Evolutionary conservation across 1,140 invertebrate genomes (phyloP).

Genomic region (Liolophura sinensis): DNA sequence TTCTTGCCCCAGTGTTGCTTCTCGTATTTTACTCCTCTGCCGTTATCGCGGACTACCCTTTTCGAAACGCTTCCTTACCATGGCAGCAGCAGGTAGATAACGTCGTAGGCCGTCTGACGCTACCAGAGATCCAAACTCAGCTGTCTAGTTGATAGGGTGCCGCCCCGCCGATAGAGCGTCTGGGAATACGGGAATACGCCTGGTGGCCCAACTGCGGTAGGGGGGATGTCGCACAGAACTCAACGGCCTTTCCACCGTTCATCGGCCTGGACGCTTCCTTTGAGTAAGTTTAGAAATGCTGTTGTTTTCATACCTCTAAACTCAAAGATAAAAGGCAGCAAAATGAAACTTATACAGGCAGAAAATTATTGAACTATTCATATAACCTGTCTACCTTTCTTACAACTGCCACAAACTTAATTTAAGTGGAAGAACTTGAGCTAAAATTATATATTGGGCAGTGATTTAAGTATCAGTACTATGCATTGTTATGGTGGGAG

Average conservation of each 20-base stretch:
- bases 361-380: no score
- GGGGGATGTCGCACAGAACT: slow-evolving; percentile 3
- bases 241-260: background rate
- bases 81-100: slow-evolving; percentile 30
- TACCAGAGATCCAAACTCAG: slow-evolving; percentile 29
- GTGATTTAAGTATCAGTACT: no score
- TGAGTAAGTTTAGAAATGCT: slow-evolving; percentile 8
- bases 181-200: slow-evolving; percentile 1
- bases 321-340: no score
- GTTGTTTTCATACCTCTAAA: no score
- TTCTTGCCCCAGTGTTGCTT: no score
- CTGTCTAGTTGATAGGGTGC: slow-evolving; percentile 10
- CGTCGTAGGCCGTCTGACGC: slow-evolving; percentile 28
- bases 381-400: no score
- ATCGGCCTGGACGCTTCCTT: slow-evolving; percentile 4
- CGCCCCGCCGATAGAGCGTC: background rate
- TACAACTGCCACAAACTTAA: no score
- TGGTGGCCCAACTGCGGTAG: slow-evolving; percentile 8
- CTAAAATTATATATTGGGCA: no score
- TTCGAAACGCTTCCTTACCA: slow-evolving; percentile 21
- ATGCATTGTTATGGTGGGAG: no score
- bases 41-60: slow-evolving; percentile 18
- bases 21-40: no score
- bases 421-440: no score
- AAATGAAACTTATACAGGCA: no score